Evolutionary conservation across 2,888 invertebrate genomes (phyloP).

Genomic region (Orthosia gothica): DNA sequence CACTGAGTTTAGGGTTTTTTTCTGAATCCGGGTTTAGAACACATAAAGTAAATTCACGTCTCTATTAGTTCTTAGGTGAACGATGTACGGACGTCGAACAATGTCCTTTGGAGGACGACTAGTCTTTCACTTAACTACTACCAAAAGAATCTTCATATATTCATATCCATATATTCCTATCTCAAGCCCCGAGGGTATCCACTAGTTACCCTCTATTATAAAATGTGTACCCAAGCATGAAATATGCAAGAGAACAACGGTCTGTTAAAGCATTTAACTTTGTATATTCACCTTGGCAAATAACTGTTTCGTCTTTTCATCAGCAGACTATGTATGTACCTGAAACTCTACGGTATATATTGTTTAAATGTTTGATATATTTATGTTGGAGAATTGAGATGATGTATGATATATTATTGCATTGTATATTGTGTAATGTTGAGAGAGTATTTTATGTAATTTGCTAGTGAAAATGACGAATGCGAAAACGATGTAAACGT

Average conservation of each 20-base stretch:
- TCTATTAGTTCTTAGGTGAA: too few relatives aligned
- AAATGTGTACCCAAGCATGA: conserved; percentile 37
- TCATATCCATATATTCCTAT: background rate
- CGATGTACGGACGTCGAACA: too few relatives aligned
- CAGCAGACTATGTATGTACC: conserved; percentile 11
- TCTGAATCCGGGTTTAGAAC: too few relatives aligned
- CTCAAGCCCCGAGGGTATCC: conserved; percentile 11
- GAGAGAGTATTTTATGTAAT: background rate
- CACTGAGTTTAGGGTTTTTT: too few relatives aligned
- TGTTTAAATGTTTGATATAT: conserved; percentile 17
- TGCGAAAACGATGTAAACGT: too few relatives aligned
- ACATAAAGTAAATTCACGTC: too few relatives aligned
- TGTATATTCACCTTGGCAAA: conserved; percentile 46
- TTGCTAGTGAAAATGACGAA: background rate
- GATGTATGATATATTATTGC: background rate
- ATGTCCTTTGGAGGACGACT: too few relatives aligned
- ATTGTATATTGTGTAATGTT: background rate
- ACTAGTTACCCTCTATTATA: conserved; percentile 16
- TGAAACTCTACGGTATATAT: conserved; percentile 14
- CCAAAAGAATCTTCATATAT: background rate
- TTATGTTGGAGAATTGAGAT: conserved; percentile 5
- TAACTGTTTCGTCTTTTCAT: conserved; percentile 44
- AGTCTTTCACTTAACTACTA: too few relatives aligned
- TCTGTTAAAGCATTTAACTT: conserved; percentile 40
- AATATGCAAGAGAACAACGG: conserved; percentile 47